Conservation (phyloP, 2,888 invertebrate genomes). For the Brachylomia viminalis region DNA sequence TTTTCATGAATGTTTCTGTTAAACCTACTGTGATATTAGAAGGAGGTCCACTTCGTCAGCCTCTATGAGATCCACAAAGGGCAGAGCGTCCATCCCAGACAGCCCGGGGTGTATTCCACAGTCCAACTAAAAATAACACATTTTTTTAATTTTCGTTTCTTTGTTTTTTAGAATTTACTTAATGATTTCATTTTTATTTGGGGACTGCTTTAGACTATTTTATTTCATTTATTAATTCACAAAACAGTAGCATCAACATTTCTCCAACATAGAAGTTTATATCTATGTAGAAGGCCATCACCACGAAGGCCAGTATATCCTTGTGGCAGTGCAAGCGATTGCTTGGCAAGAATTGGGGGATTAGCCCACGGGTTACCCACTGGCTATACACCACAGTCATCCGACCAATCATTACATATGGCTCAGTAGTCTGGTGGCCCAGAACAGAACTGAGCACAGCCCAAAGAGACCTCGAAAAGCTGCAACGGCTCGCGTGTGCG, state of each 20-base stretch:
- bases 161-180: neutral
- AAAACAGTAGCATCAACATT: neutral
- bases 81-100: conserved; percentile 99
- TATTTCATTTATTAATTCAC: neutral
- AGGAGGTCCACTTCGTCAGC: conserved; percentile 99
- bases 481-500: no score
- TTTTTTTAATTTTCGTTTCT: no score
- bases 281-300: no score
- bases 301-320: no score
- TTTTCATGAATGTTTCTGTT: neutral
- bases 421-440: no score
- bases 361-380: no score
- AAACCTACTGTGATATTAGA: conserved; percentile 96
- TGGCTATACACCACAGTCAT: no score
- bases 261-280: neutral
- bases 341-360: no score
- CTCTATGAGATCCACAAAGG: conserved; percentile 99
- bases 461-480: no score
- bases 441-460: no score
- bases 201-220: neutral
- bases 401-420: no score
- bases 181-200: neutral
- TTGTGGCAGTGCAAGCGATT: no score
- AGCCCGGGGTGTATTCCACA: conserved; percentile 99
- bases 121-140: conserved; percentile 92